Conservation (phyloP, 2,888 invertebrate species). For the Stegana nigrithorax region DNA sequence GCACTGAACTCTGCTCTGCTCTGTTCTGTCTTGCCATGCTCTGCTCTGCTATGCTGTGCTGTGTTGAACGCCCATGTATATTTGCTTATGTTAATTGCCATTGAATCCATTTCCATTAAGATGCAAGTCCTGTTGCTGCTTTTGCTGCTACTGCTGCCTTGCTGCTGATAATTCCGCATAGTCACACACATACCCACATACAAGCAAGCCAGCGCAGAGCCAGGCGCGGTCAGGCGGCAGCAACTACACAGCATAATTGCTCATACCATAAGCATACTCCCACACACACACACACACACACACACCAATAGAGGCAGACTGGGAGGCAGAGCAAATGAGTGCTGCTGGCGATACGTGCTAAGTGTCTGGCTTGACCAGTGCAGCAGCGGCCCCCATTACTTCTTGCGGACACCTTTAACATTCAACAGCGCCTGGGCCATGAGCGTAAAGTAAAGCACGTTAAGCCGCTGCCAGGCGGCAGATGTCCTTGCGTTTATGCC, state of each 20-base stretch:
- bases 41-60: neutral
- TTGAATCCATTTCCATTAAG: conserved; percentile 66
- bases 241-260: conserved; percentile 40
- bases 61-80: conserved; percentile 47
- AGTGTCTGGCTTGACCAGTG: conserved; percentile 54
- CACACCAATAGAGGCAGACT: neutral
- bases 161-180: conserved; percentile 58
- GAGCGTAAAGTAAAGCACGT: neutral
- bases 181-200: conserved; percentile 35
- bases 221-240: conserved; percentile 1
- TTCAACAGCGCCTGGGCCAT: neutral
- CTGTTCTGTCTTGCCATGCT: neutral
- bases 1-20: neutral
- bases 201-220: conserved; percentile 25
- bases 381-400: conserved; percentile 2
- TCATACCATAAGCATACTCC: conserved; percentile 26
- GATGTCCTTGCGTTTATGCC: conserved; percentile 20
- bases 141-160: neutral
- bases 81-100: conserved; percentile 67
- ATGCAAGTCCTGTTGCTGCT: conserved; percentile 53
- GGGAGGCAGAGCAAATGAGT: conserved; percentile 6
- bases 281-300: conserved; percentile 7
- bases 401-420: neutral
- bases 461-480: neutral
- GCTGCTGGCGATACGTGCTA: too few relatives aligned